Evolutionary conservation across 2,113 vertebrate genomes (phyloP), one percentile per base, ranked within the genome.

Genomic region (Phyllostomus discolor): DNA sequence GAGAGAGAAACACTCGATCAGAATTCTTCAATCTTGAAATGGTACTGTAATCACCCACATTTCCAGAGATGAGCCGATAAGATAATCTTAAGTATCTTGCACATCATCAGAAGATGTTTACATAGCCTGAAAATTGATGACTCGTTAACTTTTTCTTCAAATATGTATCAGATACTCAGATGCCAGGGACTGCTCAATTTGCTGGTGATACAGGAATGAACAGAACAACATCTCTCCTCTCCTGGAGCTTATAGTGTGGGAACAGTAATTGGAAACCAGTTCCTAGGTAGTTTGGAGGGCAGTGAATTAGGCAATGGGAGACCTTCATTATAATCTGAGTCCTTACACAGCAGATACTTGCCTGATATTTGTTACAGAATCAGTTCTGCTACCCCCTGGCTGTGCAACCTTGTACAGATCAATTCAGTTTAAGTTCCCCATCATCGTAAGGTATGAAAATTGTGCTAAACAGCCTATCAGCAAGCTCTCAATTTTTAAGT

Each of bases 151-250:
- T 81, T 75, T 88, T 94, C 62, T 95, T 81, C 14, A 94, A 81
- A 62, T 94, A 70, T 28, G 87, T 69, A 93, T 88, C 46, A 90
- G 75, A 94, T 87, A 76, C 92, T 94, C 62, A 83, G 66, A 82
- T 90, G 46, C 12, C 10, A 70, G 46, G 7, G 70, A 89, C 1
- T 85, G 33, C 17, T 91, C 28, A 59, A 43, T 93, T 69, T 66
- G 12, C 24, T 67, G 84, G 66, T 20, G 46, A 54, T n/a, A 62
- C 0, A 54, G 31, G 88, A 64, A 10, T 43, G 83, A 97, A 88
- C 6, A 69, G 52, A 95, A 64, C 31, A 93, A 86, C 86, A 64
- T 20, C 11, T 10, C 1, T 81, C 46, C 48, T 92, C 5, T 76
- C 35, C 10, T 83, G 28, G 59, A 41, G 10, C 1, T 79, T 64